Conservation (phyloP, 2,113 vertebrate genomes). For the Ibidorhyncha struthersii region DNA sequence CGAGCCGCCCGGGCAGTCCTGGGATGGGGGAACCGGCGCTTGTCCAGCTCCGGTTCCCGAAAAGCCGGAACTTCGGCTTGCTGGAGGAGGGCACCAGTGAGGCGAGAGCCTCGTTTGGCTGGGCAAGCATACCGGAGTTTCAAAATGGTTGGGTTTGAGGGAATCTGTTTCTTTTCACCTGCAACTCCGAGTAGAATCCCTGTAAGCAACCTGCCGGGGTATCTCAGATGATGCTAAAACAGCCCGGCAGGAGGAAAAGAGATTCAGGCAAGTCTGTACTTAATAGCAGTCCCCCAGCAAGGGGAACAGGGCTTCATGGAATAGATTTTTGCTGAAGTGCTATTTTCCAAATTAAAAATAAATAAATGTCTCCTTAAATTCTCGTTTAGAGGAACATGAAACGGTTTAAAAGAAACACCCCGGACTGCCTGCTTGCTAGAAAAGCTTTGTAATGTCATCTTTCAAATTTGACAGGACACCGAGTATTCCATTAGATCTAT, state of each 20-base stretch:
- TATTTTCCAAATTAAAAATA: slow-evolving; percentile 35
- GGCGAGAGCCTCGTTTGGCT: background rate
- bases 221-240: background rate
- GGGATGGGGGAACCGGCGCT: rapidly evolving
- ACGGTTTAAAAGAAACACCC: background rate
- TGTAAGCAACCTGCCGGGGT: background rate
- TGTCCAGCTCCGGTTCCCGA: background rate
- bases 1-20: background rate
- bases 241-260: background rate
- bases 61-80: too few relatives aligned
- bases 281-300: background rate
- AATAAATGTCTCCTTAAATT: slow-evolving; percentile 25
- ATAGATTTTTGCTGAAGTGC: background rate
- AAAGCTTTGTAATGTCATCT: slow-evolving; percentile 34
- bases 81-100: too few relatives aligned
- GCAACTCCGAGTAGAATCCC: background rate
- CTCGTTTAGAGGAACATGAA: background rate
- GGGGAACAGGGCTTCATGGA: background rate
- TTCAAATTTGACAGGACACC: slow-evolving; percentile 18
- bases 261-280: background rate
- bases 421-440: background rate
- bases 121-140: background rate
- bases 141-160: rapidly evolving
- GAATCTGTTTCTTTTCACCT: background rate
- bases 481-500: slow-evolving; percentile 41